These are phyloP conservation scores for Drosophila pegasa DNA, from an alignment of 2,888 invertebrate genomes.

Conservation along the genomic window DNA sequence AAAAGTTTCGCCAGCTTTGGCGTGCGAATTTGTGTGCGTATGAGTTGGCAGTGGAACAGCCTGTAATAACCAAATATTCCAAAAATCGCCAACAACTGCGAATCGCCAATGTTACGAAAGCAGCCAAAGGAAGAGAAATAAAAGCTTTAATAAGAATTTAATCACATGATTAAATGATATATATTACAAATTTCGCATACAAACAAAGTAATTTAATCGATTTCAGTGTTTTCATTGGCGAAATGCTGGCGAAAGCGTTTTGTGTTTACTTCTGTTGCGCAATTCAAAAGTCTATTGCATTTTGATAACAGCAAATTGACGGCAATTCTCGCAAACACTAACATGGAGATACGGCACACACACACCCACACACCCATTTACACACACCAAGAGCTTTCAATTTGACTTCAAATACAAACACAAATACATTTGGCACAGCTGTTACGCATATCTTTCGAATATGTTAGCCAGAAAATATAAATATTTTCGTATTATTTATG, in stretches of 20 bases:
- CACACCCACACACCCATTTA: conserved; percentile 26
- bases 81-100: neutral
- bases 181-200: too few species aligned
- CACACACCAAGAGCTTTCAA: conserved; percentile 33
- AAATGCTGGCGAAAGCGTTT: conserved; percentile 8
- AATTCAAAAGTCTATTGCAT: conserved; percentile 69
- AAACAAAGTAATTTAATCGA: neutral
- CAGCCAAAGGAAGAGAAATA: neutral
- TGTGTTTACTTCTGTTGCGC: conserved; percentile 6
- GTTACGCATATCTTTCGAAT: conserved; percentile 51
- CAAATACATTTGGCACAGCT: conserved; percentile 54
- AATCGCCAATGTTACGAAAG: neutral
- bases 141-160: too few species aligned
- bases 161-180: neutral
- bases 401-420: conserved; percentile 41
- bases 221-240: neutral
- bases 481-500: conserved; percentile 57
- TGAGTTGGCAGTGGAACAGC: conserved; percentile 1
- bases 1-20: conserved; percentile 40
- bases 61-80: conserved; percentile 23
- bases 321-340: conserved; percentile 25
- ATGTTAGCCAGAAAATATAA: conserved; percentile 46
- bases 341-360: conserved; percentile 21
- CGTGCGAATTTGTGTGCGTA: conserved; percentile 16
- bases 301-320: conserved; percentile 68